Percentiles rank a stretch among this genome's conserved stretches.
Evolutionary conservation across 1,140 invertebrate species (phyloP).

Genomic region (Leptinotarsa texana): DNA sequence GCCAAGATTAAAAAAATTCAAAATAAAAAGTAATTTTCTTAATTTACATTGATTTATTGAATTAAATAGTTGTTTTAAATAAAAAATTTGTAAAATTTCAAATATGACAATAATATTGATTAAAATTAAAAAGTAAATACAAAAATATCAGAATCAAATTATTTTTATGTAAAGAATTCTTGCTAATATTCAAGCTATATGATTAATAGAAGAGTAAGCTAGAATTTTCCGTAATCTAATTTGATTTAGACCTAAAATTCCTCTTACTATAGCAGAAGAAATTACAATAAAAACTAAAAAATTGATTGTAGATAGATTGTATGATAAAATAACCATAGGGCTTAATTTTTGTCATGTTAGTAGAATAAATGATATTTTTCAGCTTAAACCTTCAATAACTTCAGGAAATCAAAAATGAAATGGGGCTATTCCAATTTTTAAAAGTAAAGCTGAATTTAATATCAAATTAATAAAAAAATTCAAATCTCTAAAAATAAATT

Average conservation of each 20-base stretch:
- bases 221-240: slow-evolving; percentile 58
- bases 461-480: slow-evolving; percentile 43
- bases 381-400: slow-evolving; percentile 56
- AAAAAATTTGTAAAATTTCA: slow-evolving; percentile 55
- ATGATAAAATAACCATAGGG: slow-evolving; percentile 55
- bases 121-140: slow-evolving; percentile 55
- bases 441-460: slow-evolving; percentile 52
- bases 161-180: slow-evolving; percentile 52
- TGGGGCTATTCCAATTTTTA: slow-evolving; percentile 57
- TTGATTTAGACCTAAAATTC: slow-evolving; percentile 57
- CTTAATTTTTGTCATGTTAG: slow-evolving; percentile 62
- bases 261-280: slow-evolving; percentile 49
- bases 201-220: slow-evolving; percentile 61
- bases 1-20: slow-evolving; percentile 60
- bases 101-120: slow-evolving; percentile 55
- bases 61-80: slow-evolving; percentile 57
- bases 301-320: slow-evolving; percentile 34
- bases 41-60: slow-evolving; percentile 49
- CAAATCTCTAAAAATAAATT: slow-evolving; percentile 38
- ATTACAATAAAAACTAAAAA: slow-evolving; percentile 54
- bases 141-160: slow-evolving; percentile 56
- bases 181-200: slow-evolving; percentile 59
- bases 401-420: slow-evolving; percentile 60
- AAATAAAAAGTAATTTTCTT: slow-evolving; percentile 55
- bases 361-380: slow-evolving; percentile 57